Conservation (phyloP, 2,888 invertebrate species). For the Tetranychus truncatus region DNA sequence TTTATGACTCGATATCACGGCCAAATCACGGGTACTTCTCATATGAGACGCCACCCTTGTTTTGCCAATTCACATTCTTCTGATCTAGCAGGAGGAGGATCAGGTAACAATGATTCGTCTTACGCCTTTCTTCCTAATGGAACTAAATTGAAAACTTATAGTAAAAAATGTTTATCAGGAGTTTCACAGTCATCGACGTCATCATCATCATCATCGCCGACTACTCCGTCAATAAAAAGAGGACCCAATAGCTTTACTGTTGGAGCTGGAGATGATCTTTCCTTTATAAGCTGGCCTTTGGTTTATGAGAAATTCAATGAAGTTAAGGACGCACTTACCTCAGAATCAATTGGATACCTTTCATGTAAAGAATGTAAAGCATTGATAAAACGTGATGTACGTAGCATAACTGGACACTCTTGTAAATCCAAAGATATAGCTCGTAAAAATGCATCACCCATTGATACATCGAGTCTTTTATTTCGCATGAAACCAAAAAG, state of each 20-base stretch:
- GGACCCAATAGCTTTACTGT: background rate
- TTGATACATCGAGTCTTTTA: background rate
- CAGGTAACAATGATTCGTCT: background rate
- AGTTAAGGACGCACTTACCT: slow-evolving; percentile 4
- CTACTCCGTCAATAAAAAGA: background rate
- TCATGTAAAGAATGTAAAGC: slow-evolving; percentile 6
- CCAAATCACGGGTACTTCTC: slow-evolving; percentile 21
- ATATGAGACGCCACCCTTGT: slow-evolving; percentile 21
- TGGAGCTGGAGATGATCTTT: background rate
- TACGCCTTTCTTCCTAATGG: background rate
- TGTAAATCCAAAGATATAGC: slow-evolving; percentile 5
- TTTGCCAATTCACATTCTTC: slow-evolving; percentile 15
- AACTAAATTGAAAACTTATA: background rate
- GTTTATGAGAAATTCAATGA: slow-evolving; percentile 3
- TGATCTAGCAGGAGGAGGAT: background rate
- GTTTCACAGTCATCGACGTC: background rate
- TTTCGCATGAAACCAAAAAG: slow-evolving; percentile 16
- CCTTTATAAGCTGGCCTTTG: background rate
- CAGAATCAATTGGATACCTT: background rate
- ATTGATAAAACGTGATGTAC: background rate
- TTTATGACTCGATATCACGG: slow-evolving; percentile 21
- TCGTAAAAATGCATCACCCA: background rate
- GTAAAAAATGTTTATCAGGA: background rate
- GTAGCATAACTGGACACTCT: background rate
- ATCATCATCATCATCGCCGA: background rate